Percentiles rank a stretch among this genome's conserved stretches.
These are phyloP conservation scores for Colaptes auratus DNA, from an alignment of 2,113 vertebrate species.

Conservation along the genomic window DNA sequence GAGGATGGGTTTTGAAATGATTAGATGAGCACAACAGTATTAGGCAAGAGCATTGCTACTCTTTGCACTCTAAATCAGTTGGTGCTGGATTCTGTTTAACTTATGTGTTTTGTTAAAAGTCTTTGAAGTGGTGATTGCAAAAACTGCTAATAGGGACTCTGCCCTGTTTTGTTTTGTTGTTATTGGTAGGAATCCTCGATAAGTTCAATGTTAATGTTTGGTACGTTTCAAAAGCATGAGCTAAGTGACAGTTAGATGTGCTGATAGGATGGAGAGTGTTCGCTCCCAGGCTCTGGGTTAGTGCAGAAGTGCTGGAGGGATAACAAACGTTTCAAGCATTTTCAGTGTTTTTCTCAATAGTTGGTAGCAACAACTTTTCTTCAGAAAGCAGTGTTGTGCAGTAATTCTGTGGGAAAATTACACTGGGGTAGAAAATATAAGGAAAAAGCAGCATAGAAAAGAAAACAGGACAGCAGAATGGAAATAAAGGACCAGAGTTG, in stretches of 20 bases:
- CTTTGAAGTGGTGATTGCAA: background rate
- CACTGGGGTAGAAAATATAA: background rate
- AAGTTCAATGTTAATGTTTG: background rate
- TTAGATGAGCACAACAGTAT: background rate
- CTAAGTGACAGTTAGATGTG: background rate
- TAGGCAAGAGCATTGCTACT: background rate
- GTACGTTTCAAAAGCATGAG: background rate
- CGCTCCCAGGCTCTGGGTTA: background rate
- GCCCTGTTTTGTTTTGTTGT: background rate
- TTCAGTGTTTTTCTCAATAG: background rate
- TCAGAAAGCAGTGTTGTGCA: background rate
- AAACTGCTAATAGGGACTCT: background rate
- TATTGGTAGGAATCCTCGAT: background rate
- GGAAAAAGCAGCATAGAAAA: background rate
- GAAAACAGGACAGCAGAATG: conserved; percentile 9
- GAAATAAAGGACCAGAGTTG: background rate
- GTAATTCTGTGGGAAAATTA: background rate
- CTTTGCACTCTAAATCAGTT: background rate
- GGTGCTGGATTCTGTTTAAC: background rate
- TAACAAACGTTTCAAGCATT: background rate
- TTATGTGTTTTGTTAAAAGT: background rate
- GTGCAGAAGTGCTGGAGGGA: background rate
- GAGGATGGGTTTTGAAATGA: background rate
- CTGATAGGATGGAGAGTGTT: background rate
- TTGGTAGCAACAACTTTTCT: background rate